Conservation (phyloP, 2,113 vertebrate species). For the Odontesthes bonariensis region DNA sequence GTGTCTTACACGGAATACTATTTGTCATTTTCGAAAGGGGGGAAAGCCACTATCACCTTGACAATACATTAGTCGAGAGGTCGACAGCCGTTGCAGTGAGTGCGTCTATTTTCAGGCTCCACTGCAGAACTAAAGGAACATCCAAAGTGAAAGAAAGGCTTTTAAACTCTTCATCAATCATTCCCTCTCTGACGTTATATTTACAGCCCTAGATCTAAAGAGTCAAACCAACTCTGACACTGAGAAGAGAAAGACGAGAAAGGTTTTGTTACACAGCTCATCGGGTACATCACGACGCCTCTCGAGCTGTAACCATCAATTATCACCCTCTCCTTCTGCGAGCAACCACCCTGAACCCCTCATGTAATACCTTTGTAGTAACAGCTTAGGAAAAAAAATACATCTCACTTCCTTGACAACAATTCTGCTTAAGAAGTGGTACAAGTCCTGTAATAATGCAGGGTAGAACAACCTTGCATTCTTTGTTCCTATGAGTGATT, state of each 20-base stretch:
- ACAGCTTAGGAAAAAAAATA: not conserved
- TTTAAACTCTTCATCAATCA: conserved; percentile 31
- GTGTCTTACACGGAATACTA: not conserved
- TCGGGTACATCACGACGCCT: conserved; percentile 14
- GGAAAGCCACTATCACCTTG: not conserved
- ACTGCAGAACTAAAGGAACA: conserved; percentile 20
- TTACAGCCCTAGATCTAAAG: conserved; percentile 28
- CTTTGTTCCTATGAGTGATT: too few species aligned
- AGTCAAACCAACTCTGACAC: conserved; percentile 18
- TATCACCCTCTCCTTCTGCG: not conserved
- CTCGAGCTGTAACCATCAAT: conserved; percentile 28
- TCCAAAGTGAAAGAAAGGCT: conserved; percentile 15
- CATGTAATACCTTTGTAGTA: not conserved
- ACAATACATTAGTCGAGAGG: not conserved
- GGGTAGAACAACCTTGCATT: not conserved
- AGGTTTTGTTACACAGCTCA: conserved; percentile 7
- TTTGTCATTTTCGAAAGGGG: conserved; percentile 3
- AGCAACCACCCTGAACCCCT: not conserved
- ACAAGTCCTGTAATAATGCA: not conserved
- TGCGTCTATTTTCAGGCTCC: conserved; percentile 21
- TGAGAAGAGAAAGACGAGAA: not conserved
- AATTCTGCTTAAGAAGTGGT: not conserved
- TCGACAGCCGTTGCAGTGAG: not conserved
- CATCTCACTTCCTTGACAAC: too few species aligned
- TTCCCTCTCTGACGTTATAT: conserved; percentile 18